Conservation (phyloP, 2,797 vertebrate genomes). For the Schizopygopsis pylzovi region DNA sequence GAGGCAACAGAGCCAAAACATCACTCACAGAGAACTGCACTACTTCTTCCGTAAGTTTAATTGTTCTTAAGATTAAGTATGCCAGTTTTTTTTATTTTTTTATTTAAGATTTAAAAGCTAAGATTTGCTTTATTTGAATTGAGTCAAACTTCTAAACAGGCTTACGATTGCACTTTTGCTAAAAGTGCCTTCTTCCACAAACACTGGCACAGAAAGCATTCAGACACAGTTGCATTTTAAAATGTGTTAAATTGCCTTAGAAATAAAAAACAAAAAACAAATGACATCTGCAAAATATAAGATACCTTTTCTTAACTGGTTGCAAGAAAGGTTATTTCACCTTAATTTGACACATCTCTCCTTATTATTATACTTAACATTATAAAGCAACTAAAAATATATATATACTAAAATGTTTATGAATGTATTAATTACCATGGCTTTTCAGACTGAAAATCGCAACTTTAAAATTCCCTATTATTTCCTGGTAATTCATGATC, state of each 20-base stretch:
- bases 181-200: not conserved
- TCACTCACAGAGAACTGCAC: conserved; percentile 37
- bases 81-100: not conserved
- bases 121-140: not conserved
- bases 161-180: not conserved
- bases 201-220: not conserved
- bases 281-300: not conserved
- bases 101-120: not conserved
- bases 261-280: not conserved
- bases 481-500: not conserved
- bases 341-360: not conserved
- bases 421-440: not conserved
- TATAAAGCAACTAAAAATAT: not conserved
- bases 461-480: not conserved
- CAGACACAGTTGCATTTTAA: not conserved
- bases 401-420: not conserved
- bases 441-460: not conserved
- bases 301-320: not conserved
- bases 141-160: not conserved
- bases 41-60: conserved; percentile 5
- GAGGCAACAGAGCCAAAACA: conserved; percentile 38
- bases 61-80: conserved; percentile 6
- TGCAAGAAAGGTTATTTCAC: not conserved
- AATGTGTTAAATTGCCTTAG: not conserved
- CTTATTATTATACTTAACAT: too few species aligned